These are phyloP conservation scores for Phymanthus crucifer DNA, from an alignment of 92 coral and sea anemone species.

Conservation along the genomic window DNA sequence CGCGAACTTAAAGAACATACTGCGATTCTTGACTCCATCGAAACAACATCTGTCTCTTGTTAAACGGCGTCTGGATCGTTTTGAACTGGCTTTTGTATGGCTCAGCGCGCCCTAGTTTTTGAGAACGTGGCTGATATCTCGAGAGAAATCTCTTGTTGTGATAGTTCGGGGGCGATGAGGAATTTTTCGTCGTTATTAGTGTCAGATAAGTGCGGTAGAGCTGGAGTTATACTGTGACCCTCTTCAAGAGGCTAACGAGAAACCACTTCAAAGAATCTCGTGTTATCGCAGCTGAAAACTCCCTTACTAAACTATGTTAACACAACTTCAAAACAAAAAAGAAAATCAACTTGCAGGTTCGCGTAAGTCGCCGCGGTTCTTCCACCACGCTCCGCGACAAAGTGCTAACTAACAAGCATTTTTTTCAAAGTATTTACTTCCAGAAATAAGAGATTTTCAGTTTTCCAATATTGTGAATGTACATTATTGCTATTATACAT, in stretches of 20 bases:
- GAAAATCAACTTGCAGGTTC: neutral
- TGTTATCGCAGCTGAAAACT: slow-evolving; percentile 21
- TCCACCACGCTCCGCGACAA: neutral
- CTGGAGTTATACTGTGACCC: slow-evolving; percentile 12
- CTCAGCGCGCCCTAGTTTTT: neutral
- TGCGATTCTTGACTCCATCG: neutral
- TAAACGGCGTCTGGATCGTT: neutral
- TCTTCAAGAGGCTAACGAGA: slow-evolving; percentile 31
- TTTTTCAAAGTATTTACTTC: too few species aligned
- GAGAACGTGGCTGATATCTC: neutral
- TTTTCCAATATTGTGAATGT: too few species aligned
- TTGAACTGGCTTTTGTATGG: neutral
- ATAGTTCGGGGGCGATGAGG: slow-evolving; percentile 6
- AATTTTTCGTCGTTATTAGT: neutral
- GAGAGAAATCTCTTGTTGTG: neutral
- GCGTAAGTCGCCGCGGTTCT: neutral
- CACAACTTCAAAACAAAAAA: neutral
- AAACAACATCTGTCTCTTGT: slow-evolving; percentile 2
- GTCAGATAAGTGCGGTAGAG: slow-evolving; percentile 11
- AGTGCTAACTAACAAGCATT: neutral
- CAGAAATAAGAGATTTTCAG: too few species aligned
- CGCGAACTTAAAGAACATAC: neutral
- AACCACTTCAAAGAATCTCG: slow-evolving; percentile 21
- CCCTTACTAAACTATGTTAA: slow-evolving; percentile 14
- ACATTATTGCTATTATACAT: too few species aligned